Base-by-base conservation (phyloP, 2,797 vertebrate genomes). In the Poliocrania exsul region DNA sequence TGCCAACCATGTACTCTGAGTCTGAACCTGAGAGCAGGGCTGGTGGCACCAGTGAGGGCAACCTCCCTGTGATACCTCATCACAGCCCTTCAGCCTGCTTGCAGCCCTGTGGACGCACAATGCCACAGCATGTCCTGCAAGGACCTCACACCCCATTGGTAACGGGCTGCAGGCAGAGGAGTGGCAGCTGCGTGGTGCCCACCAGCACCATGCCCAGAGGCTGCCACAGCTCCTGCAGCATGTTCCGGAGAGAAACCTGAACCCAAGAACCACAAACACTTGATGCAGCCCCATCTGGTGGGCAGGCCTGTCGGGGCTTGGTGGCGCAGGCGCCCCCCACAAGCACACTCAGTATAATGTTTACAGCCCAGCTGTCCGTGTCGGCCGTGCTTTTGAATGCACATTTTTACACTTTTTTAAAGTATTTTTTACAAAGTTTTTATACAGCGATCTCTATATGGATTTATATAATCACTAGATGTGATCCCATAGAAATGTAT, bases 241-340 rank as follows among this genome's bases (percentile, higher is more conserved):
- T 1, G 16, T 80, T 93, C 77, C 18, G 0, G 85, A 94, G 67
- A 79, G 81, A 93, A 96, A 58, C 74, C 62, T 13, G 5, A 81
- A 88, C 94, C 84, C 92, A 87, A 90, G 95, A 96, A 95, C 94
- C 86, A 14, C 94, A 95, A 95, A 97, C 96, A 97, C 97, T 97
- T 96, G 97, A 96, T 11, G 79, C 92, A 92, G 96, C 94, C 97
- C 96, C 44, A 11, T 77, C 71, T 73, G 91, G 96, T 92, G 90
- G 97, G 95, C 96, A 97, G 97, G 97, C 97, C 97, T 97, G 97
- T 98, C 67, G 96, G 87, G 98, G 98, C 97, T 97, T 12, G 93
- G 98, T 98, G 99, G 98, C 99, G 99, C 99, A 98, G 99, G 99
- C 99, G 99, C 99, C 99, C 98, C 98, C 94, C 98, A 96, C 96